Percentiles rank a stretch among this genome's conserved stretches.
phyloP scores from a whole-genome alignment of 2,888 invertebrate species.

The Drosophila borealis region DNA sequence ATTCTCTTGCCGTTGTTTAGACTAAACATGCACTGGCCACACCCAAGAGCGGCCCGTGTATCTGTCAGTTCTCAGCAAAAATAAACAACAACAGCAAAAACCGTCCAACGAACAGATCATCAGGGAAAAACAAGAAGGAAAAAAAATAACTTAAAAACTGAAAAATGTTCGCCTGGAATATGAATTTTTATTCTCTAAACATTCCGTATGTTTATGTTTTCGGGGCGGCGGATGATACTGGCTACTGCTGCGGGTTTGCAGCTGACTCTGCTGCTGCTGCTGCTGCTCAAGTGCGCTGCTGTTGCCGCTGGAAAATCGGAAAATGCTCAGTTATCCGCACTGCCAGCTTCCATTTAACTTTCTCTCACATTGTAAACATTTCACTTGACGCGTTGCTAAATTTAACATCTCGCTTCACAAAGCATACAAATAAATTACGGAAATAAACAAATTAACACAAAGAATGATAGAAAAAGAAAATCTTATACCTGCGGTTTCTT shows the following conservation, averaged over 20 bases:
- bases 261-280: conserved; percentile 5
- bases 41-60: conserved; percentile 67
- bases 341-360: conserved; percentile 67
- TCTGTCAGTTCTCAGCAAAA: conserved; percentile 62
- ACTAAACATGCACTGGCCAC: conserved; percentile 69
- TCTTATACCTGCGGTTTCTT: conserved; percentile 59
- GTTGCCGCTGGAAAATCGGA: conserved; percentile 46
- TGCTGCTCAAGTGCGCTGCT: conserved; percentile 50
- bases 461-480: conserved; percentile 25
- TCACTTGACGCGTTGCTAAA: conserved; percentile 76
- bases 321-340: conserved; percentile 43
- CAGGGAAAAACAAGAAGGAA: not conserved
- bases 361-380: conserved; percentile 83
- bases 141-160: conserved; percentile 5
- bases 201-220: conserved; percentile 73
- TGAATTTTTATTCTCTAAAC: conserved; percentile 69
- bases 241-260: conserved; percentile 15
- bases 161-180: conserved; percentile 56
- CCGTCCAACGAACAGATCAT: conserved; percentile 29
- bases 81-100: conserved; percentile 59
- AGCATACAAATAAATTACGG: conserved; percentile 69
- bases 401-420: conserved; percentile 64
- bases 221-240: conserved; percentile 24
- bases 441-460: conserved; percentile 64
- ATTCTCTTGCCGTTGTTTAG: conserved; percentile 65